Percentiles rank a stretch among this genome's conserved stretches.
These are phyloP conservation scores for Zophobas atratus DNA, from an alignment of 1,140 invertebrate genomes.

Conservation along the genomic window DNA sequence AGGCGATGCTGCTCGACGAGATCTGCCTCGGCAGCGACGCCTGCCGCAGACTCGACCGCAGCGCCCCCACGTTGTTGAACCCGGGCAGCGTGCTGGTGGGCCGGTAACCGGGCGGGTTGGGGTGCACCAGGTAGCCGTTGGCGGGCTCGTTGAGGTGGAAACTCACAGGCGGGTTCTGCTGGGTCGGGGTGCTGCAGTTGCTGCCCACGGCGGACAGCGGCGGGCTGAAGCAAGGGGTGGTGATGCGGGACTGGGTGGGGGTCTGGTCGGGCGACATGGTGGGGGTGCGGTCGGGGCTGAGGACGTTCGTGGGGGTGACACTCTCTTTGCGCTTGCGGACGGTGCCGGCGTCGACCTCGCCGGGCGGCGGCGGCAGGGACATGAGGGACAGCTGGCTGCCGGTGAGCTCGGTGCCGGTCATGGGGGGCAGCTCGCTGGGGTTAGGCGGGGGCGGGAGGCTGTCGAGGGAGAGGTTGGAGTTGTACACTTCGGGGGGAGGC, in stretches of 20 bases:
- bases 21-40: conserved; percentile 64
- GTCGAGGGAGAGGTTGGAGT: conserved; percentile 82
- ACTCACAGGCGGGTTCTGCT: conserved; percentile 59
- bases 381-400: conserved; percentile 78
- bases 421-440: conserved; percentile 74
- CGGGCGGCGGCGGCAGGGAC: conserved; percentile 79
- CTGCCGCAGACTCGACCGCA: conserved; percentile 63
- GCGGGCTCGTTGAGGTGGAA: conserved; percentile 57
- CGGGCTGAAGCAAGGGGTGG: conserved; percentile 69
- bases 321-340: conserved; percentile 66
- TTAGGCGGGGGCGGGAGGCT: conserved; percentile 85
- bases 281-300: conserved; percentile 65
- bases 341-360: conserved; percentile 68
- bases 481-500: conserved; percentile 78
- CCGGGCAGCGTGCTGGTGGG: conserved; percentile 58
- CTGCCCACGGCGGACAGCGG: conserved; percentile 68
- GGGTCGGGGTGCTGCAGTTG: conserved; percentile 64
- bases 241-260: conserved; percentile 66
- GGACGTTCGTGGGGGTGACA: conserved; percentile 62
- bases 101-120: conserved; percentile 61
- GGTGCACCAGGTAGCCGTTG: conserved; percentile 56
- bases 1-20: conserved; percentile 62
- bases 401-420: conserved; percentile 74
- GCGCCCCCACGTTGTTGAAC: conserved; percentile 60
- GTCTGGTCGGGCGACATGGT: conserved; percentile 67